phyloP scores from a whole-genome alignment of 2,113 vertebrate genomes.

The Potamarius usumacintae region DNA sequence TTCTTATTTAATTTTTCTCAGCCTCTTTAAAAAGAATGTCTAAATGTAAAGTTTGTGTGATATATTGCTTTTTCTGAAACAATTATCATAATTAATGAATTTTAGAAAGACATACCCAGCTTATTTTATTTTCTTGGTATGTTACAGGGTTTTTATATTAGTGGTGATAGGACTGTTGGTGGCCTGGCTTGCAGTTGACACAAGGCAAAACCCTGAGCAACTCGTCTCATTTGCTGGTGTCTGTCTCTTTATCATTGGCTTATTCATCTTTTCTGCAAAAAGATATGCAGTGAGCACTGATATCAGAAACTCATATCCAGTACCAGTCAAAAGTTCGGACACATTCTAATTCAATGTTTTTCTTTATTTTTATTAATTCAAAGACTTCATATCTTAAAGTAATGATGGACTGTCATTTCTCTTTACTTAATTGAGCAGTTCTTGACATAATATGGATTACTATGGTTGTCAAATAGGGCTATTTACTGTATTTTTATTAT shows the following conservation, averaged over 20 bases:
- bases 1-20: neutral
- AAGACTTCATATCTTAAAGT: too few relatives aligned
- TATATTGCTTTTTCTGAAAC: neutral
- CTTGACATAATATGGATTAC: too few relatives aligned
- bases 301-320: neutral
- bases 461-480: too few relatives aligned
- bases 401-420: too few relatives aligned
- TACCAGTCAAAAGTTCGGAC: too few relatives aligned
- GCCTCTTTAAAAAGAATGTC: neutral
- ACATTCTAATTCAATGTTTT: too few relatives aligned
- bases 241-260: constrained; percentile 75
- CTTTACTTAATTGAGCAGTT: too few relatives aligned
- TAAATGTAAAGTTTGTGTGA: neutral
- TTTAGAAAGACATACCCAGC: neutral
- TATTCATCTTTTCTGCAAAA: constrained; percentile 85
- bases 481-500: too few relatives aligned
- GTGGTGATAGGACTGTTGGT: constrained; percentile 72
- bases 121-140: constrained; percentile 14
- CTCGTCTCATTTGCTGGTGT: constrained; percentile 87
- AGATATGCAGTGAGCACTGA: constrained; percentile 74
- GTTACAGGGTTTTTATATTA: constrained; percentile 77
- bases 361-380: too few relatives aligned
- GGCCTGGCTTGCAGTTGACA: constrained; percentile 82
- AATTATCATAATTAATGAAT: neutral
- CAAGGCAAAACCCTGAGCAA: constrained; percentile 76